A percentile compares a stretch with the other conserved stretches of the same genome.
Conservation (phyloP, 2,113 vertebrate genomes). For the Neoarius graeffei region DNA sequence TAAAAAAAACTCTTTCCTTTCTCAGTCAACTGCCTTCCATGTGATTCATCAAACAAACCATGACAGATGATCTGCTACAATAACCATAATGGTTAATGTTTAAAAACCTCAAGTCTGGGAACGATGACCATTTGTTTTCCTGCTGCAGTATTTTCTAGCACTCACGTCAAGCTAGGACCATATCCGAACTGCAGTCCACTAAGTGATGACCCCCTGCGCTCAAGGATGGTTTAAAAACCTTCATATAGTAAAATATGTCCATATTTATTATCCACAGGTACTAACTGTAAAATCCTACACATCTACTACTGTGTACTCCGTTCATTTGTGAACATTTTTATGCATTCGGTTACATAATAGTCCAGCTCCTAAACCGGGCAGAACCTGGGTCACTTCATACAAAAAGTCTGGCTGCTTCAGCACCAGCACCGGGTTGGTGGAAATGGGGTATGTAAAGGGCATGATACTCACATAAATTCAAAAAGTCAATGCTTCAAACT, state of each 20-base stretch:
- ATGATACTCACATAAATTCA: not conserved
- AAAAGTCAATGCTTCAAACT: not conserved
- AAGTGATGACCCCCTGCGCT: not conserved
- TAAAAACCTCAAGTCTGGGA: not conserved
- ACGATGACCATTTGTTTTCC: not conserved
- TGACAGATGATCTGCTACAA: too few relatives aligned
- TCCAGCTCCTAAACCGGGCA: not conserved
- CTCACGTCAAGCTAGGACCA: not conserved
- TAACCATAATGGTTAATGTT: not conserved
- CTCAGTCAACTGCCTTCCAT: not conserved
- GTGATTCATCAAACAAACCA: too few relatives aligned
- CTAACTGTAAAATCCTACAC: not conserved
- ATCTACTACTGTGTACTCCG: not conserved
- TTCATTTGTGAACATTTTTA: not conserved
- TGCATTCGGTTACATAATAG: not conserved
- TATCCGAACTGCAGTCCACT: not conserved
- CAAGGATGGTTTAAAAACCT: not conserved
- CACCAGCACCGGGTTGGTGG: not conserved
- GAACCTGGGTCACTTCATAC: not conserved
- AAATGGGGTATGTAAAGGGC: not conserved
- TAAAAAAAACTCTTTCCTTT: not conserved
- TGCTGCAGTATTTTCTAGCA: not conserved
- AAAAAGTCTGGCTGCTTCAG: not conserved
- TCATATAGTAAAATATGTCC: not conserved
- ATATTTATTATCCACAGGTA: not conserved